A percentile compares a stretch with the other conserved stretches of the same genome.
phyloP scores from a whole-genome alignment of 2,113 vertebrate genomes.

The Lates calcarifer region DNA sequence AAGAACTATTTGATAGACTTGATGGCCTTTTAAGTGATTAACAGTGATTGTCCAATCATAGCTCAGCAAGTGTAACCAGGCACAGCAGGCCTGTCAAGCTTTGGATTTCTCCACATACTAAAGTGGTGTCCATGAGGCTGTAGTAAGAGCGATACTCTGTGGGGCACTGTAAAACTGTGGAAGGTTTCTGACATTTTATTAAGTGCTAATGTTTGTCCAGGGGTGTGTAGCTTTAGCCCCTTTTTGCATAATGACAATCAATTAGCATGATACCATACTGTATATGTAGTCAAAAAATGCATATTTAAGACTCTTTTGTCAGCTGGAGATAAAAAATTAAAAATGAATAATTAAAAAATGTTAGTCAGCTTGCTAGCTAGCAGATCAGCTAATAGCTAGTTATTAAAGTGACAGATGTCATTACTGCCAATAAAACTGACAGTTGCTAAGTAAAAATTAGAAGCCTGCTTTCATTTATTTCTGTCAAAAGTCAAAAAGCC shows the following conservation, averaged over 20 bases:
- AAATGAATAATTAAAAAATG: no score
- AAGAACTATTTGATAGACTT: not conserved
- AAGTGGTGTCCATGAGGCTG: not conserved
- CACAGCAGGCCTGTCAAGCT: not conserved
- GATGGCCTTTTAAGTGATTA: conserved; percentile 1
- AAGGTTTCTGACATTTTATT: not conserved
- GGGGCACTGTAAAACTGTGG: not conserved
- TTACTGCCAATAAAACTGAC: not conserved
- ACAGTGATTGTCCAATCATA: not conserved
- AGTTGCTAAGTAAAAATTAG: not conserved
- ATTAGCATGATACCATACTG: not conserved
- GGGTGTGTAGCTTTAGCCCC: not conserved
- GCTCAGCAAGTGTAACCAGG: not conserved
- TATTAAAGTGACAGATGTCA: not conserved
- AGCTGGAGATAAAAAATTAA: not conserved
- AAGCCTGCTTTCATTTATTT: not conserved
- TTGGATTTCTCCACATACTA: not conserved
- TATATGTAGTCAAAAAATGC: not conserved
- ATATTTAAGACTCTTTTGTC: not conserved
- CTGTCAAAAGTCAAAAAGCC: not conserved
- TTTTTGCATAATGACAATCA: not conserved
- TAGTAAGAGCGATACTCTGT: not conserved
- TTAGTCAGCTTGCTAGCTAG: not conserved
- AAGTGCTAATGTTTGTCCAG: not conserved
- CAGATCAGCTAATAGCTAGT: not conserved